Conservation (phyloP, 2,888 invertebrate genomes). For the Muschampia plurimacula region DNA sequence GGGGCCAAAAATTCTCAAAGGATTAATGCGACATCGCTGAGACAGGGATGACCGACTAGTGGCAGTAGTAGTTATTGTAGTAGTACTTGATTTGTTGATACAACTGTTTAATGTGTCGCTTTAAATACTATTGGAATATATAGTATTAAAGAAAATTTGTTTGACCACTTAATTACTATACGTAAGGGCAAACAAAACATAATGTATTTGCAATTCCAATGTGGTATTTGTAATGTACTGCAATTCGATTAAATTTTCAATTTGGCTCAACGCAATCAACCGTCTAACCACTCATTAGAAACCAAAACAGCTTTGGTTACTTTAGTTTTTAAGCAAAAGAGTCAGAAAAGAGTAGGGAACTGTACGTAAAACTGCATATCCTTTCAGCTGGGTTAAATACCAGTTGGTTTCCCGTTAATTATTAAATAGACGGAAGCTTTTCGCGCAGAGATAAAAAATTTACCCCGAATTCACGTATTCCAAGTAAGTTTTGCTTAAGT, state of each 20-base stretch:
- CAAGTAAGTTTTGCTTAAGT: conserved; percentile 23
- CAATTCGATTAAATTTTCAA: conserved; percentile 1
- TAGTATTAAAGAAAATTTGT: no score
- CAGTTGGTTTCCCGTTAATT: conserved; percentile 34
- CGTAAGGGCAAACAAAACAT: no score
- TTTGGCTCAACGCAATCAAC: not conserved
- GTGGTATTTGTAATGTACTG: not conserved
- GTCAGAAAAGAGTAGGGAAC: not conserved
- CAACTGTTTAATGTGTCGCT: no score
- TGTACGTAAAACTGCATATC: not conserved
- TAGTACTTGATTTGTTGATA: no score
- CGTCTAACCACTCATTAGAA: not conserved
- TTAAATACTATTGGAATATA: no score
- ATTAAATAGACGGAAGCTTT: conserved; percentile 37
- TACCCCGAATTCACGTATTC: conserved; percentile 31
- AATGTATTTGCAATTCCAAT: no score
- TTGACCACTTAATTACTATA: no score
- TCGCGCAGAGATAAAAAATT: conserved; percentile 28
- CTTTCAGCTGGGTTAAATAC: conserved; percentile 4
- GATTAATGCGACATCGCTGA: no score
- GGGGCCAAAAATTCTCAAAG: no score
- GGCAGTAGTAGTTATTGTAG: no score
- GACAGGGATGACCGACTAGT: no score
- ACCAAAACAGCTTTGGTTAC: not conserved
- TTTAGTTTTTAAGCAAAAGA: not conserved